Percentiles rank a stretch among this genome's conserved stretches.
These are phyloP conservation scores for Scolopax rusticola DNA, from an alignment of 2,797 vertebrate species.

Conservation along the genomic window DNA sequence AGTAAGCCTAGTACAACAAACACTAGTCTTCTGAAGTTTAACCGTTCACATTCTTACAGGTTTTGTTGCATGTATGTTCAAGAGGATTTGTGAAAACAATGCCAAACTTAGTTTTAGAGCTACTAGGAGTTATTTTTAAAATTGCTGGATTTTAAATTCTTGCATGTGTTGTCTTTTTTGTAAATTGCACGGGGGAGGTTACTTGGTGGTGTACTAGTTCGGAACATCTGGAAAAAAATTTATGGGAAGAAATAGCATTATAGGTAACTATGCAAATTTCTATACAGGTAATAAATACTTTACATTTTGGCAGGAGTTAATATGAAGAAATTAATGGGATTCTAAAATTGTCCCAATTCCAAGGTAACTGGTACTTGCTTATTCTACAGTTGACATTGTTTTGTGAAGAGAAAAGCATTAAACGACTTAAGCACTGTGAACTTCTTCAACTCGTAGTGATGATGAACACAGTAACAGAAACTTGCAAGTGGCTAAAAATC, in stretches of 20 bases:
- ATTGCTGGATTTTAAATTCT: not conserved
- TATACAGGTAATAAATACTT: conserved; percentile 67
- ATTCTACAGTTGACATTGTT: conserved; percentile 26
- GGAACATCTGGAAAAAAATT: conserved; percentile 50
- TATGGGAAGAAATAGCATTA: conserved; percentile 58
- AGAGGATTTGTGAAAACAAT: conserved; percentile 41
- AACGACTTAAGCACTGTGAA: conserved; percentile 21
- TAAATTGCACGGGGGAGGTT: conserved; percentile 3
- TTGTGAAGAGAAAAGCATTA: conserved; percentile 36
- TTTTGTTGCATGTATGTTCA: conserved; percentile 40
- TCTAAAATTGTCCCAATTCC: conserved; percentile 45
- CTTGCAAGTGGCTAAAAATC: conserved; percentile 48
- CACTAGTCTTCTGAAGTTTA: conserved; percentile 19
- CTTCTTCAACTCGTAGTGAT: conserved; percentile 10
- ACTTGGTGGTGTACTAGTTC: not conserved
- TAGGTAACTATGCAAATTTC: conserved; percentile 70
- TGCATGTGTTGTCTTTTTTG: conserved; percentile 17
- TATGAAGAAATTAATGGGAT: conserved; percentile 42
- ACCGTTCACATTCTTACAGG: conserved; percentile 55
- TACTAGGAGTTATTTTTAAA: conserved; percentile 1
- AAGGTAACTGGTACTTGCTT: conserved; percentile 23
- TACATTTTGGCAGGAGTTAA: conserved; percentile 35
- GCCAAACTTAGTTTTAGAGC: not conserved
- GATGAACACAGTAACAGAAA: conserved; percentile 41
- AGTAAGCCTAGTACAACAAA: not conserved